These are phyloP conservation scores for sheep (Ovis aries) DNA, from an alignment of 2,113 vertebrate genomes.

Conservation along the genomic window DNA sequence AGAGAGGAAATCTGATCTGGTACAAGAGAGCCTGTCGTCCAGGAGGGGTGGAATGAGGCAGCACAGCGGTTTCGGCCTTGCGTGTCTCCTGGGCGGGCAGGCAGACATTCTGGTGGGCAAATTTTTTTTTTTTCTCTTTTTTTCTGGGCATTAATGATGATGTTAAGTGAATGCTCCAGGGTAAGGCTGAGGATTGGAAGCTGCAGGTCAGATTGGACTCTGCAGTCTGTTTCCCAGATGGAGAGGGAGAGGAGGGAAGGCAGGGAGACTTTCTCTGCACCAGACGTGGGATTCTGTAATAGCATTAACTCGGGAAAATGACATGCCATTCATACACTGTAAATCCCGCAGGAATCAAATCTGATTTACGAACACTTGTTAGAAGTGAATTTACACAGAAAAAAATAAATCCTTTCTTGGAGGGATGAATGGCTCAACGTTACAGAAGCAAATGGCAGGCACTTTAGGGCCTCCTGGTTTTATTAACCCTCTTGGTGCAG, in stretches of 20 bases:
- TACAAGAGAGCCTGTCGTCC: neutral
- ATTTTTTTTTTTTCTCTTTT: conserved; percentile 21
- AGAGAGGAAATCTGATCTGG: fast-evolving
- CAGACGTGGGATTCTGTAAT: conserved; percentile 53
- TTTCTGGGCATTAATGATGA: conserved; percentile 55
- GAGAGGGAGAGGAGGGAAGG: conserved; percentile 33
- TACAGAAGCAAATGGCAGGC: neutral
- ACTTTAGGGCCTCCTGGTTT: neutral
- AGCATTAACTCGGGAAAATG: conserved; percentile 69
- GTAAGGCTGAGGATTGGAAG: conserved; percentile 52
- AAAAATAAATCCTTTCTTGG: conserved; percentile 73
- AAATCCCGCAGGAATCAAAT: conserved; percentile 69
- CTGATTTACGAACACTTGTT: conserved; percentile 77
- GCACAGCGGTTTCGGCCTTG: conserved; percentile 2
- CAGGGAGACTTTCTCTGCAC: conserved; percentile 51
- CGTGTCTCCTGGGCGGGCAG: neutral
- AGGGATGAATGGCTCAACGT: conserved; percentile 60
- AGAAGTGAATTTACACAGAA: conserved; percentile 77
- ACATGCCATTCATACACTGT: conserved; percentile 52
- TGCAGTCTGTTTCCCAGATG: conserved; percentile 63
- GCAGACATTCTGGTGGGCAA: neutral
- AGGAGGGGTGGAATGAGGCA: neutral
- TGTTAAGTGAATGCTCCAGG: conserved; percentile 54
- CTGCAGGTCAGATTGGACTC: conserved; percentile 61
- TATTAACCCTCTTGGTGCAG: neutral